Percentiles rank a stretch among this genome's conserved stretches.
These are phyloP conservation scores for Graptemys geographica DNA, from an alignment of 2,797 vertebrate genomes.

Conservation along the genomic window DNA sequence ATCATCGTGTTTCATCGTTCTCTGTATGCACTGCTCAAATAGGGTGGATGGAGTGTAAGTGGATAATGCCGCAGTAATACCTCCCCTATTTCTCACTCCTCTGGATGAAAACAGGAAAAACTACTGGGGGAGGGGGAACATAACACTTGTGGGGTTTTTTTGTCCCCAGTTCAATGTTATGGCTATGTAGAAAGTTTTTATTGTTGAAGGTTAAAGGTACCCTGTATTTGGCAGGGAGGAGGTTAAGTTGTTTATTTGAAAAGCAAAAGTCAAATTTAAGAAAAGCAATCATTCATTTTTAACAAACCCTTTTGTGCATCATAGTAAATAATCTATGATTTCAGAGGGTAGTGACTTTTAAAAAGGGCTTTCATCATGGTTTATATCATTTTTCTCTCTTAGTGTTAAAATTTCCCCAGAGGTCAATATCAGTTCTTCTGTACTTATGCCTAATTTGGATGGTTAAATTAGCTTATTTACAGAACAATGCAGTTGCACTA, in stretches of 20 bases:
- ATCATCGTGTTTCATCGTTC: background rate
- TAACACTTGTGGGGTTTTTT: background rate
- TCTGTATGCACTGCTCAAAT: background rate
- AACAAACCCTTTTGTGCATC: background rate
- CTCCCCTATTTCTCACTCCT: background rate
- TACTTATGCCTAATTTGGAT: constrained; percentile 23
- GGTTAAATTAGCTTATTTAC: constrained; percentile 45
- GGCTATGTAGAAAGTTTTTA: background rate
- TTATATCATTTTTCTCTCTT: background rate
- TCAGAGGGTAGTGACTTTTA: background rate
- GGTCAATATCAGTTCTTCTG: background rate
- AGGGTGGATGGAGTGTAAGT: background rate
- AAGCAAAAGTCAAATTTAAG: background rate
- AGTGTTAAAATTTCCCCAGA: constrained; percentile 2
- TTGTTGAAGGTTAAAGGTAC: background rate
- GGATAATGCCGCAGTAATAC: background rate
- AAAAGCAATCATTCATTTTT: background rate
- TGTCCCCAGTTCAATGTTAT: background rate
- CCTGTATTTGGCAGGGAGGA: background rate
- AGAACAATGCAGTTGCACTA: background rate
- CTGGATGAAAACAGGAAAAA: background rate
- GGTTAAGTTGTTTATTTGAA: background rate
- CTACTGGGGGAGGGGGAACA: too few relatives aligned
- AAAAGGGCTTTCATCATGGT: background rate
- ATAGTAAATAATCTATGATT: background rate